Conservation (phyloP, 2,113 vertebrate genomes). For the human (Homo sapiens) region GRCh38 chr21:21273501-21274000, state of each 20-base stretch:
- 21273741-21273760: neutral
- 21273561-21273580: neutral
- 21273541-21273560: neutral
- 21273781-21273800: neutral
- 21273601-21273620: neutral
- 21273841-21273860: neutral
- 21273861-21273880: neutral
- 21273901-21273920: too few relatives aligned
- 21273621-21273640: neutral
- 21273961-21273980: too few relatives aligned
- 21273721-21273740: neutral
- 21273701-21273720: neutral
- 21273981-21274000: too few relatives aligned
- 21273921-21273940: too few relatives aligned
- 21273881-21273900: too few relatives aligned
- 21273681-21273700: neutral
- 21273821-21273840: neutral
- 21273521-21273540: neutral
- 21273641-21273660: neutral
- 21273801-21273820: neutral
- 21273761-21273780: neutral
- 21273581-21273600: neutral
- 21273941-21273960: too few relatives aligned
- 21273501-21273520: neutral
- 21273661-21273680: neutral